A percentile compares a stretch with the other conserved stretches of the same genome.
phyloP scores from a whole-genome alignment of 2,888 invertebrate species.

The Eumacrocentrus americanus region DNA sequence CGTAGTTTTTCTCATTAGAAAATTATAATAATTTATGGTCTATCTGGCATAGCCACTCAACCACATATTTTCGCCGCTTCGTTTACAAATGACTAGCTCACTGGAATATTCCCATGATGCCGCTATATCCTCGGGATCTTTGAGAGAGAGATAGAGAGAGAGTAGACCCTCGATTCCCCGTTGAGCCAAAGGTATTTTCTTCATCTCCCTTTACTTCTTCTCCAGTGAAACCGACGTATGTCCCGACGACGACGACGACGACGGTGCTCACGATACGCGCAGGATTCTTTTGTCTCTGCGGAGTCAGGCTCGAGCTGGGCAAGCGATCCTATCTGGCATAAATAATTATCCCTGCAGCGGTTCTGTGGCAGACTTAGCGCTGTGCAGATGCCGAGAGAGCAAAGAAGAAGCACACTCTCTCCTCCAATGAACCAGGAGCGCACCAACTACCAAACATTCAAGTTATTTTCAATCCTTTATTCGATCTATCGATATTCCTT shows the following conservation, averaged over 20 bases:
- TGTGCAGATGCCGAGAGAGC: slow-evolving; percentile 26
- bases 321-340: slow-evolving; percentile 59
- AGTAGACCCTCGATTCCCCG: not conserved
- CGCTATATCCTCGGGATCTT: slow-evolving; percentile 10
- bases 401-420: slow-evolving; percentile 5
- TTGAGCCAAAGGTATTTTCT: slow-evolving; percentile 20
- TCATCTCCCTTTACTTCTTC: slow-evolving; percentile 26
- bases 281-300: slow-evolving; percentile 57
- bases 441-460: slow-evolving; percentile 27
- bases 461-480: slow-evolving; percentile 17
- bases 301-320: slow-evolving; percentile 38
- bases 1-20: too few species aligned
- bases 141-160: too few species aligned
- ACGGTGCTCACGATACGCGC: slow-evolving; percentile 16
- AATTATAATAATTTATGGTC: too few species aligned
- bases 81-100: too few species aligned
- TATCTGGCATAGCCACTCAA: too few species aligned
- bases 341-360: slow-evolving; percentile 57
- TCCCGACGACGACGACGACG: not conserved
- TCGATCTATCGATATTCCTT: slow-evolving; percentile 18
- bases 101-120: slow-evolving; percentile 34
- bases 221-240: slow-evolving; percentile 21
- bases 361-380: slow-evolving; percentile 18
- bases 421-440: slow-evolving; percentile 15
- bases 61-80: too few species aligned